Conservation (phyloP, 2,797 vertebrate species). For the Babyrousa celebensis region DNA sequence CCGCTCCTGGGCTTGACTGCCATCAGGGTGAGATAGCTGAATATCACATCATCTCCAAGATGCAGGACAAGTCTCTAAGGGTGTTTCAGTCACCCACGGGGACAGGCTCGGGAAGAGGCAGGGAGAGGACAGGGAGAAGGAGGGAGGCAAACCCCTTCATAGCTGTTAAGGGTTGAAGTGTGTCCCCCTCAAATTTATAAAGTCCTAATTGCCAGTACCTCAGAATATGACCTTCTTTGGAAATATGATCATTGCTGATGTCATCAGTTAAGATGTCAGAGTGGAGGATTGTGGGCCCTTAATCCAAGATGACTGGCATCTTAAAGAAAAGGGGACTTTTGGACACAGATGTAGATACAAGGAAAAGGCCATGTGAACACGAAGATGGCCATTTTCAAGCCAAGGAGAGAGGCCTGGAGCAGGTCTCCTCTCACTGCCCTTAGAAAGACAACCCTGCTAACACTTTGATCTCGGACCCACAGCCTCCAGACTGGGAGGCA, state of each 20-base stretch:
- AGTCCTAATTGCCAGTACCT: background rate
- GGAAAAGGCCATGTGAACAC: background rate
- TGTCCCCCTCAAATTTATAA: background rate
- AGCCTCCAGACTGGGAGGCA: background rate
- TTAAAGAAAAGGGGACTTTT: background rate
- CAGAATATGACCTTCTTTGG: background rate
- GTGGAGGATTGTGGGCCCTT: background rate
- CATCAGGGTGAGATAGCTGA: background rate
- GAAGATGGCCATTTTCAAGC: background rate
- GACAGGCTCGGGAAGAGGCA: background rate
- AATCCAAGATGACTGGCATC: background rate
- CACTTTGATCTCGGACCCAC: background rate
- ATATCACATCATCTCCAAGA: background rate
- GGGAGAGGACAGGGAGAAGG: background rate
- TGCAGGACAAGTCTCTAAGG: background rate
- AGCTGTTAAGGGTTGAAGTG: background rate
- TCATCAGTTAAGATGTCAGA: background rate
- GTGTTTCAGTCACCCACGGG: background rate
- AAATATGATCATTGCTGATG: background rate
- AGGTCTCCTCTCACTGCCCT: background rate
- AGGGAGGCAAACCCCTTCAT: background rate
- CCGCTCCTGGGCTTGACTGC: background rate
- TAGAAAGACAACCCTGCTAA: background rate
- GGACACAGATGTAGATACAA: background rate
- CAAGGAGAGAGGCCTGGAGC: background rate